A percentile compares a stretch with the other conserved stretches of the same genome.
These are phyloP conservation scores for Mirza zaza DNA, from an alignment of 2,113 vertebrate genomes.

Conservation along the genomic window DNA sequence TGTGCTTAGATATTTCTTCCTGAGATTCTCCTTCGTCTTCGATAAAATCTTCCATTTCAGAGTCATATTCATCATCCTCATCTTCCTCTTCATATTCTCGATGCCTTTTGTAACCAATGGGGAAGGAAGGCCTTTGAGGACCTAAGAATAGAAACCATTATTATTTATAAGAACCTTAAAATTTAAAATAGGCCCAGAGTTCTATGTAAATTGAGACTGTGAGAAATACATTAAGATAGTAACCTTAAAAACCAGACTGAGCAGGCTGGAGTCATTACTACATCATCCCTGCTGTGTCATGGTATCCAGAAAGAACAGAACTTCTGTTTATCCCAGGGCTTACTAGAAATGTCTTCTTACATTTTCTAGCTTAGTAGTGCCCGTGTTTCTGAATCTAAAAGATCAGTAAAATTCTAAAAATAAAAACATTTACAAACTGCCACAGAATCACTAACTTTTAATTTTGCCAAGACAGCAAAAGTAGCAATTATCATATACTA, in stretches of 20 bases:
- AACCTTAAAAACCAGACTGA: background rate
- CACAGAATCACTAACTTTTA: slow-evolving; percentile 4
- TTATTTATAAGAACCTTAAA: background rate
- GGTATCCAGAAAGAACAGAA: background rate
- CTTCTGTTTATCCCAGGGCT: background rate
- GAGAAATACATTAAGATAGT: background rate
- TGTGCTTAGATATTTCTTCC: slow-evolving; percentile 96
- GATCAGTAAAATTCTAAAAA: background rate
- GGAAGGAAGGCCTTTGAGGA: slow-evolving; percentile 84
- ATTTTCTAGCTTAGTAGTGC: slow-evolving; percentile 26
- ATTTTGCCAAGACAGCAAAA: slow-evolving; percentile 1
- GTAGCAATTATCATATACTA: background rate
- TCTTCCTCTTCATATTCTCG: slow-evolving; percentile 91
- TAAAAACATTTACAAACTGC: background rate
- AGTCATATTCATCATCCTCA: slow-evolving; percentile 94
- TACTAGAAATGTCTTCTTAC: background rate
- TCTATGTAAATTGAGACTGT: background rate
- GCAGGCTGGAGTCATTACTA: background rate
- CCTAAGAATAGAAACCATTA: slow-evolving; percentile 73
- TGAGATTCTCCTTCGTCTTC: slow-evolving; percentile 94
- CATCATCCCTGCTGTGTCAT: background rate
- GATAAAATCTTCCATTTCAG: slow-evolving; percentile 99
- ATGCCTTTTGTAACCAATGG: slow-evolving; percentile 87
- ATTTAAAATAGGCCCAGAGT: background rate
- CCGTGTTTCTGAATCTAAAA: slow-evolving; percentile 31